Evolutionary conservation across 2,113 vertebrate genomes (phyloP).

Genomic region (Odocoileus virginianus): DNA sequence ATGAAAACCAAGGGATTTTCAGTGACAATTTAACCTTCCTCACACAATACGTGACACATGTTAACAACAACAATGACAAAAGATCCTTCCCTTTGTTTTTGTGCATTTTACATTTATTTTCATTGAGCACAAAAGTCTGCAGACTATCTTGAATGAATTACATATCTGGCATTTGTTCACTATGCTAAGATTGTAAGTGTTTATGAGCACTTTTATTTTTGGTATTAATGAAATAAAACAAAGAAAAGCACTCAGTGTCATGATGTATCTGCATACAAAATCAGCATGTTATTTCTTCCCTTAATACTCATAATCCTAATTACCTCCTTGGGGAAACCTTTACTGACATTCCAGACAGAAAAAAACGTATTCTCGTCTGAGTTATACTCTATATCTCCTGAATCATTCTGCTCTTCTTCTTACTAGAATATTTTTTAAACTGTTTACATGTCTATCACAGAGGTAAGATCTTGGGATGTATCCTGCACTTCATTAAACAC

Average conservation of each 20-base stretch:
- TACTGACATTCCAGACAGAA: background rate
- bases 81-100: background rate
- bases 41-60: background rate
- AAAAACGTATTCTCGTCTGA: background rate
- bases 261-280: background rate
- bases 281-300: background rate
- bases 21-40: background rate
- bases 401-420: background rate
- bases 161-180: background rate
- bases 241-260: background rate
- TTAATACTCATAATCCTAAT: background rate
- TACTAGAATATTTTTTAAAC: background rate
- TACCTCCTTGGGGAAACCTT: background rate
- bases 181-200: background rate
- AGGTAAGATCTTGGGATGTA: background rate
- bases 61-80: background rate
- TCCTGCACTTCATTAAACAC: background rate
- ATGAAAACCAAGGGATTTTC: background rate
- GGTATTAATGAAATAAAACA: background rate
- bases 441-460: background rate
- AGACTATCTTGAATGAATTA: background rate
- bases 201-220: background rate
- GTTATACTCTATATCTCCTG: background rate
- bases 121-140: background rate
- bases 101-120: background rate